A percentile compares a stretch with the other conserved stretches of the same genome.
These are phyloP conservation scores for Lichenostomus cassidix DNA, from an alignment of 2,113 vertebrate genomes.

Conservation along the genomic window DNA sequence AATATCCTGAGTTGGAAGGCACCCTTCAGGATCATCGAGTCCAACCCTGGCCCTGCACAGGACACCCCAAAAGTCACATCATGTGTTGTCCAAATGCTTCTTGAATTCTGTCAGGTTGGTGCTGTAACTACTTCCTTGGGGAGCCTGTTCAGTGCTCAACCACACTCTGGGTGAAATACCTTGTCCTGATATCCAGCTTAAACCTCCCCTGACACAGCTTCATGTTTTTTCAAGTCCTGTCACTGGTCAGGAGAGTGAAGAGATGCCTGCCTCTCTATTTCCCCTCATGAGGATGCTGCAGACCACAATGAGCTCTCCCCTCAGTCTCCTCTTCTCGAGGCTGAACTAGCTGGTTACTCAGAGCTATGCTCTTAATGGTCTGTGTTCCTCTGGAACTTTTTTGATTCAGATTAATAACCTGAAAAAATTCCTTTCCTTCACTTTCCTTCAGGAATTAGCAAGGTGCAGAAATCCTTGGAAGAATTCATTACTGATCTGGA, in stretches of 20 bases:
- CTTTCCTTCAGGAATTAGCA: not conserved
- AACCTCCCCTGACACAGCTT: not conserved
- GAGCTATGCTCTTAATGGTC: not conserved
- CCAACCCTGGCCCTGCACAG: not conserved
- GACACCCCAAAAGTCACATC: not conserved
- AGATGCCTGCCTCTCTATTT: not conserved
- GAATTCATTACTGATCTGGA: not conserved
- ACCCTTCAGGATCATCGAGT: accelerated
- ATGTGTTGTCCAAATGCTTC: accelerated
- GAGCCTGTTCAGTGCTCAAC: not conserved
- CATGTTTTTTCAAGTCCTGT: not conserved
- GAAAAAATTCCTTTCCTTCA: not conserved
- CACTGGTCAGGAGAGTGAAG: not conserved
- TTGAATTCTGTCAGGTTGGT: not conserved
- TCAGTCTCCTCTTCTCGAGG: not conserved
- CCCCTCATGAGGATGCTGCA: not conserved
- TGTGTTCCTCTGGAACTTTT: not conserved
- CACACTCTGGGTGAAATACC: not conserved
- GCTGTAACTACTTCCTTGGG: not conserved
- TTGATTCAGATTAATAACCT: not conserved
- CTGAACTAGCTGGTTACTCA: not conserved
- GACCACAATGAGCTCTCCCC: not conserved
- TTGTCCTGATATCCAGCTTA: not conserved
- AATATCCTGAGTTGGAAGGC: not conserved
- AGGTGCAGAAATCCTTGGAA: not conserved